These are phyloP conservation scores for Drosophila lacertosa DNA, from an alignment of 1,140 invertebrate species.

Conservation along the genomic window DNA sequence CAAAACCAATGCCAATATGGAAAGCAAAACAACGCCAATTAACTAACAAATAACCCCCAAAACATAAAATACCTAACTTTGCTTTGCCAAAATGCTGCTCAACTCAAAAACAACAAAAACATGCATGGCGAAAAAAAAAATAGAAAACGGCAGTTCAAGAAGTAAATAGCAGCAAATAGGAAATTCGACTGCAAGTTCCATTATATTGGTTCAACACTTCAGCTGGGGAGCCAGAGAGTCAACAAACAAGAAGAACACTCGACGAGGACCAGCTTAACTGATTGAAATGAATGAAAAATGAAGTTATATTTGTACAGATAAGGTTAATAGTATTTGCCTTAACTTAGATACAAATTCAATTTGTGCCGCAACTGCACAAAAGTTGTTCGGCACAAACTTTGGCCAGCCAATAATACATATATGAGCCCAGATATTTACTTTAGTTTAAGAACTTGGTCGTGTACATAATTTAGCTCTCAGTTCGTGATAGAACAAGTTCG, in stretches of 20 bases:
- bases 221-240: background rate
- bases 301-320: slow-evolving; percentile 27
- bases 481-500: background rate
- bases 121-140: background rate
- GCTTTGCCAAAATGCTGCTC: slow-evolving; percentile 1
- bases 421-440: slow-evolving; percentile 6
- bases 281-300: slow-evolving; percentile 40
- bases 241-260: slow-evolving; percentile 19
- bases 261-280: slow-evolving; percentile 26
- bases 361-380: slow-evolving; percentile 16
- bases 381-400: slow-evolving; percentile 7
- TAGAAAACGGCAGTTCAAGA: background rate
- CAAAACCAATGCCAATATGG: background rate
- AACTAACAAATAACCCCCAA: slow-evolving; percentile 37
- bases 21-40: slow-evolving; percentile 15
- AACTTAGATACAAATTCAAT: slow-evolving; percentile 32
- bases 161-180: slow-evolving; percentile 20
- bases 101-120: slow-evolving; percentile 20
- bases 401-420: background rate
- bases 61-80: slow-evolving; percentile 51
- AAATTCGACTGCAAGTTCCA: slow-evolving; percentile 22
- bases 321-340: slow-evolving; percentile 26
- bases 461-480: slow-evolving; percentile 4
- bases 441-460: background rate
- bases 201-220: slow-evolving; percentile 28